These are phyloP conservation scores for Sebastes vulpes DNA, from an alignment of 2,797 vertebrate species.

Conservation along the genomic window DNA sequence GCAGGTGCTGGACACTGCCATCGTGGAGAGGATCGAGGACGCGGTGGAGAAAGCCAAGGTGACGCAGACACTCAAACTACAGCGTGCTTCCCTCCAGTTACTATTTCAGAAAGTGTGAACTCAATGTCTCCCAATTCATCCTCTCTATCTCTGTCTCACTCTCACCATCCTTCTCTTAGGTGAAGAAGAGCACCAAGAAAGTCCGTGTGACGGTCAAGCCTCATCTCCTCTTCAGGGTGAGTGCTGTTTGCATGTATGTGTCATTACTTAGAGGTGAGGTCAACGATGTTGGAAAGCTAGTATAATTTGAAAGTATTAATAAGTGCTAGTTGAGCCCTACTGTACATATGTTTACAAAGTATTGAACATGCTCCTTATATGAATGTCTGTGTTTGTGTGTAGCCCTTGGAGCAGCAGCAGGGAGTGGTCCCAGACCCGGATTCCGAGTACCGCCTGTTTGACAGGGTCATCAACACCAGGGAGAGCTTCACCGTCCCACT, in stretches of 20 bases:
- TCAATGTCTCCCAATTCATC: neutral
- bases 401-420: constrained; percentile 96
- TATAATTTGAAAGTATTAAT: too few relatives aligned
- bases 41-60: constrained; percentile 94
- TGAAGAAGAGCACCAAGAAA: constrained; percentile 94
- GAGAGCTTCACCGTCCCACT: constrained; percentile 95
- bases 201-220: constrained; percentile 98
- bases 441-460: constrained; percentile 94
- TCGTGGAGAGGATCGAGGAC: constrained; percentile 96
- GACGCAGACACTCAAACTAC: neutral
- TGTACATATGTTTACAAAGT: neutral
- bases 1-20: constrained; percentile 93
- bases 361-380: neutral
- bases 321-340: neutral
- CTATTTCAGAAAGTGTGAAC: neutral
- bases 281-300: too few relatives aligned
- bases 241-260: constrained; percentile 39
- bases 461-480: constrained; percentile 95
- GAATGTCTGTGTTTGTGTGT: constrained; percentile 21
- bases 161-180: constrained; percentile 73
- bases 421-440: constrained; percentile 94
- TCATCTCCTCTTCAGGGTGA: constrained; percentile 95
- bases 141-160: neutral
- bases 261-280: neutral
- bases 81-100: neutral